Conservation (phyloP, 2,888 invertebrate species). For the Abrostola triplasia region DNA sequence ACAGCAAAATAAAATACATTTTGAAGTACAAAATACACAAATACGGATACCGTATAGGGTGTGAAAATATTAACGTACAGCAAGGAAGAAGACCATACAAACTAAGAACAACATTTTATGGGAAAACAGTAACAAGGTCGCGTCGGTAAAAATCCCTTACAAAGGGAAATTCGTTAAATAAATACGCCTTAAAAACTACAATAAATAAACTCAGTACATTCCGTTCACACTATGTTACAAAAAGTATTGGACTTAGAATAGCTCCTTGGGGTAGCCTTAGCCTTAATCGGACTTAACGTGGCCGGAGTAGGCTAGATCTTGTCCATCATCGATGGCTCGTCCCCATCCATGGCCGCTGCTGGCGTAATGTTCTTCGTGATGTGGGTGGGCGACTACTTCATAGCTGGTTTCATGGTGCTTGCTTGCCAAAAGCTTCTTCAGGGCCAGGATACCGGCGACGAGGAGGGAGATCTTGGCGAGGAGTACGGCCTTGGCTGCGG, state of each 20-base stretch:
- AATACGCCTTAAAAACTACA: constrained; percentile 77
- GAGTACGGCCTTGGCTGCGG: constrained; percentile 95
- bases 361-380: constrained; percentile 88
- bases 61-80: constrained; percentile 82
- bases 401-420: constrained; percentile 92
- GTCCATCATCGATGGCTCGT: constrained; percentile 83
- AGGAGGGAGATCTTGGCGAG: constrained; percentile 94
- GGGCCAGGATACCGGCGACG: constrained; percentile 91
- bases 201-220: constrained; percentile 76
- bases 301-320: constrained; percentile 89
- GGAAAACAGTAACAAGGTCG: constrained; percentile 79
- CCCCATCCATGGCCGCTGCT: constrained; percentile 91
- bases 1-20: constrained; percentile 59
- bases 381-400: constrained; percentile 92
- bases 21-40: constrained; percentile 80
- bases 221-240: constrained; percentile 53
- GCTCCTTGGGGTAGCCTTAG: constrained; percentile 63
- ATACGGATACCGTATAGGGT: constrained; percentile 87
- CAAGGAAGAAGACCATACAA: constrained; percentile 80
- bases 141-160: constrained; percentile 72
- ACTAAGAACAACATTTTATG: constrained; percentile 80
- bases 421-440: constrained; percentile 91
- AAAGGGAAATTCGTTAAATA: constrained; percentile 77
- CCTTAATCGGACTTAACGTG: constrained; percentile 80
- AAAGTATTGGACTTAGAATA: constrained; percentile 60